Evolutionary conservation across 2,888 invertebrate species (phyloP).

Genomic region (Orthonychiurus folsomi): DNA sequence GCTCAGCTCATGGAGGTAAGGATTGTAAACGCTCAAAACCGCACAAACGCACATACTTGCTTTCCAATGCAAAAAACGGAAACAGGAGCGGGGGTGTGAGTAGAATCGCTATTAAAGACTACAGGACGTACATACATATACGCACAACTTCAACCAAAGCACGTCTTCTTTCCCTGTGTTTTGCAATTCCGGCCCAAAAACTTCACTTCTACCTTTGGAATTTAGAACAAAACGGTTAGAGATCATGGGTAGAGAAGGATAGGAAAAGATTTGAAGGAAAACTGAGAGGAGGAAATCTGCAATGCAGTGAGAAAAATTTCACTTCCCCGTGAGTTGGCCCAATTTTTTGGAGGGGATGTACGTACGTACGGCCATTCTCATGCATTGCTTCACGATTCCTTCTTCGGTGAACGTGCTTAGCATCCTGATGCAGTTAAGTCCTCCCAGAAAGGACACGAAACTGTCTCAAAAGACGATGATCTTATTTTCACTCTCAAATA

Average conservation of each 20-base stretch:
- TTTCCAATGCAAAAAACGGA: too few species aligned
- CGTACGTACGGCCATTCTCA: slow-evolving; percentile 1
- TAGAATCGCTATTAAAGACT: too few species aligned
- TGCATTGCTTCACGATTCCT: slow-evolving; percentile 8
- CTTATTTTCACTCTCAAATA: slow-evolving; percentile 15
- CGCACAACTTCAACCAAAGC: not conserved
- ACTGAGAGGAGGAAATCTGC: slow-evolving; percentile 25
- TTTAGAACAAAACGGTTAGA: not conserved
- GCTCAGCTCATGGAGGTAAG: slow-evolving; percentile 42
- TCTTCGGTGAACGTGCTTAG: slow-evolving; percentile 21
- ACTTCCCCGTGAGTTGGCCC: slow-evolving; percentile 9
- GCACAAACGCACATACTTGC: too few species aligned
- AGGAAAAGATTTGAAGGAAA: not conserved
- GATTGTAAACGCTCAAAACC: too few species aligned
- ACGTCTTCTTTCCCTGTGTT: too few species aligned
- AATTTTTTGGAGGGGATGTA: slow-evolving; percentile 13
- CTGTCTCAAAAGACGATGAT: slow-evolving; percentile 17
- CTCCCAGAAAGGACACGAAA: slow-evolving; percentile 7
- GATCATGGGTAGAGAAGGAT: not conserved
- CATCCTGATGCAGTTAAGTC: slow-evolving; percentile 13
- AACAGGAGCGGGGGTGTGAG: too few species aligned
- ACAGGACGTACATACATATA: not conserved
- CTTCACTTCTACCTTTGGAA: not conserved
- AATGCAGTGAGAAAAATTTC: slow-evolving; percentile 29
- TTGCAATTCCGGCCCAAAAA: not conserved